Evolutionary conservation across 2,888 invertebrate species (phyloP).

Genomic region (Plagodis pulveraria): DNA sequence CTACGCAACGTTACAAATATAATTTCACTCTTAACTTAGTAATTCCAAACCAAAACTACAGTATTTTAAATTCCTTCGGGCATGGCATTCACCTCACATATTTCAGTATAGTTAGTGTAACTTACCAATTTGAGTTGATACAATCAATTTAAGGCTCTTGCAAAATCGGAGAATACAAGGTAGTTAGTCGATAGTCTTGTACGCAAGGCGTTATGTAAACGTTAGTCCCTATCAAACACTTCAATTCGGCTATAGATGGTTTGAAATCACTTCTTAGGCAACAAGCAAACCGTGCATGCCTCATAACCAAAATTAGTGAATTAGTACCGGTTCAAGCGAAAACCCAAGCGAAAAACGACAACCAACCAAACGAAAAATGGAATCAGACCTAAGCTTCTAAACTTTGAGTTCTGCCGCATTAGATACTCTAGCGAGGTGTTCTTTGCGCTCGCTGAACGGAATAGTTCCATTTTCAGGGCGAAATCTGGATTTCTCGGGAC

Average conservation of each 20-base stretch:
- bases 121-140: too few relatives aligned
- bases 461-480: slow-evolving; percentile 79
- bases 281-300: slow-evolving; percentile 41
- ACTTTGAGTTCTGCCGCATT: slow-evolving; percentile 80
- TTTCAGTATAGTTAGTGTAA: too few relatives aligned
- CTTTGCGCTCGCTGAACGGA: slow-evolving; percentile 79
- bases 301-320: slow-evolving; percentile 40
- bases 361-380: slow-evolving; percentile 36
- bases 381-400: slow-evolving; percentile 83
- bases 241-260: not conserved
- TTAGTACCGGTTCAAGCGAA: slow-evolving; percentile 55
- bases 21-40: not conserved
- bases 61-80: too few relatives aligned
- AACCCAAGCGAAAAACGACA: slow-evolving; percentile 53
- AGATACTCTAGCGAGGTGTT: slow-evolving; percentile 80
- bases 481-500: slow-evolving; percentile 74
- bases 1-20: too few relatives aligned
- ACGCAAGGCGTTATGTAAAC: not conserved
- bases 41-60: not conserved
- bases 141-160: too few relatives aligned
- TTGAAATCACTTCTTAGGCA: slow-evolving; percentile 8
- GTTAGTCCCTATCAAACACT: not conserved
- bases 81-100: too few relatives aligned
- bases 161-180: too few relatives aligned
- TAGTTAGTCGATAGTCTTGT: too few relatives aligned